A percentile compares a stretch with the other conserved stretches of the same genome.
Conservation (phyloP, 2,888 invertebrate species). For the Dysmachus trigonus region DNA sequence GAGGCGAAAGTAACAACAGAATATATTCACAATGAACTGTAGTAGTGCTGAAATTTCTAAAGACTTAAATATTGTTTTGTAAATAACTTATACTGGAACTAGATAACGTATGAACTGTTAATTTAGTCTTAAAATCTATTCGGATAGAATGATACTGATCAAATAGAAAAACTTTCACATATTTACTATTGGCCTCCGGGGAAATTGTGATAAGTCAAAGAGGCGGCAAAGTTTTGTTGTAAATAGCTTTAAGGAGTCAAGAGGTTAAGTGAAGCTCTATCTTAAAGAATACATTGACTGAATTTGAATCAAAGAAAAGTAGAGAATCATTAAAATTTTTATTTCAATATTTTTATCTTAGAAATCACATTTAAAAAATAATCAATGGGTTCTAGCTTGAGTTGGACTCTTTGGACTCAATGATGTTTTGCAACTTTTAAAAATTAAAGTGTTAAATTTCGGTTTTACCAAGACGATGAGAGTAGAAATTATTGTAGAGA, state of each 20-base stretch:
- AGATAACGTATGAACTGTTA: background rate
- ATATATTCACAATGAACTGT: constrained; percentile 83
- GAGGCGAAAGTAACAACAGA: constrained; percentile 84
- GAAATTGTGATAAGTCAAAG: constrained; percentile 8
- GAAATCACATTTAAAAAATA: no score
- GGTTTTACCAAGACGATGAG: no score
- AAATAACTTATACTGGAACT: constrained; percentile 16
- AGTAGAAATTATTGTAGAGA: no score
- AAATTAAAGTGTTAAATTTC: no score
- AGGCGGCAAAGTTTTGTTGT: background rate
- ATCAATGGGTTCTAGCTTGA: no score
- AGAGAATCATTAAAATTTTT: no score
- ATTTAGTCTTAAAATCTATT: background rate
- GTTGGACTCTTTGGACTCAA: no score
- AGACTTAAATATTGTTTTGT: constrained; percentile 7
- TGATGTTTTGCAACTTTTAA: no score
- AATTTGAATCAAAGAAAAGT: background rate
- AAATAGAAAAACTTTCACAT: background rate
- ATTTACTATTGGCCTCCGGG: background rate
- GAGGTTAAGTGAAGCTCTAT: background rate
- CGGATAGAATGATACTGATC: background rate
- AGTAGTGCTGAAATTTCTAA: constrained; percentile 54
- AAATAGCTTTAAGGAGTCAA: background rate
- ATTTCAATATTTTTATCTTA: no score
- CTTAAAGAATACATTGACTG: background rate